These are phyloP conservation scores for Apaloderma vittatum DNA, from an alignment of 2,113 vertebrate species.

Conservation along the genomic window DNA sequence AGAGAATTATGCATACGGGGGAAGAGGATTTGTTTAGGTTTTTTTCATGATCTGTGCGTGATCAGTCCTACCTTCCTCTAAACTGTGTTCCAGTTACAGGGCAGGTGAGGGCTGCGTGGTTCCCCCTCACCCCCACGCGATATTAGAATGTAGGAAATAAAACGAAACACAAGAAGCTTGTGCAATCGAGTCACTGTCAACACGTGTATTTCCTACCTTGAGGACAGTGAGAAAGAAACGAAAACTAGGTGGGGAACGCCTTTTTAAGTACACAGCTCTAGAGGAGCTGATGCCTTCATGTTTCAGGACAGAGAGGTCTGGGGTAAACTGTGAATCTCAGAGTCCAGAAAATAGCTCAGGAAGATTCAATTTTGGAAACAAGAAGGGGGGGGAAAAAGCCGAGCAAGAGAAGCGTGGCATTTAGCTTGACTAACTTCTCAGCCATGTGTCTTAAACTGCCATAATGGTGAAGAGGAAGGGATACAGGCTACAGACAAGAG, in stretches of 20 bases:
- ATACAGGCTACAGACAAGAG: fast-evolving
- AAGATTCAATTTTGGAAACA: not conserved
- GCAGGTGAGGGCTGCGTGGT: not conserved
- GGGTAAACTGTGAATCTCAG: not conserved
- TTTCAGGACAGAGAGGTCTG: not conserved
- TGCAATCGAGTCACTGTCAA: not conserved
- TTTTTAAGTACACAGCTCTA: not conserved
- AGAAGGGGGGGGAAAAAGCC: not conserved
- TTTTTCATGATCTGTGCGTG: not conserved
- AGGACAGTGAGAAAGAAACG: not conserved
- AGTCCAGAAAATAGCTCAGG: not conserved
- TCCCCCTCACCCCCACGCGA: not conserved
- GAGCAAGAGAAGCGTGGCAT: fast-evolving
- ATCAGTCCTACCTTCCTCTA: not conserved
- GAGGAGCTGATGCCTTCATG: not conserved
- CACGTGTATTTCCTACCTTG: not conserved
- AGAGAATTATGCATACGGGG: no score
- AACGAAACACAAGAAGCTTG: not conserved
- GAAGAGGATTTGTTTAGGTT: not conserved
- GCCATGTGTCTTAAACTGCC: not conserved
- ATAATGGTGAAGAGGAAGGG: not conserved
- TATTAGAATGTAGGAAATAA: not conserved
- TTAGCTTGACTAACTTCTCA: not conserved
- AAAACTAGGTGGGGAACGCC: not conserved
- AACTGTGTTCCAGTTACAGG: not conserved